phyloP scores from a whole-genome alignment of 1,140 invertebrate species.

The Phocides pigmalion region DNA sequence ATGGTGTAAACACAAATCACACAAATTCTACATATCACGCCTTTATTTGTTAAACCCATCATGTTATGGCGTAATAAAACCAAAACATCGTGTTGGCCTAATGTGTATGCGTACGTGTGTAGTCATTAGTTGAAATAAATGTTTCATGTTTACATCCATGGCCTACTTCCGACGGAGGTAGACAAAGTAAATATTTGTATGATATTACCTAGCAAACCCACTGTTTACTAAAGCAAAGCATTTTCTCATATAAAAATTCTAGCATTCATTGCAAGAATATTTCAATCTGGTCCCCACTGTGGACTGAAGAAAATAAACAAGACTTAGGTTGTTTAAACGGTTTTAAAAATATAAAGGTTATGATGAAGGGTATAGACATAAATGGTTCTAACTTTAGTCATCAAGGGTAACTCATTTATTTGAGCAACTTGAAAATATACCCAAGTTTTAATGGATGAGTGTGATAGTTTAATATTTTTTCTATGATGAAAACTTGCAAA shows the following conservation, averaged over 20 bases:
- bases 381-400: too few species aligned
- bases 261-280: background rate
- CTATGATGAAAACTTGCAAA: too few species aligned
- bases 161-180: conserved; percentile 34
- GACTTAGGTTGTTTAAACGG: too few species aligned
- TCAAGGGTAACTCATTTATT: too few species aligned
- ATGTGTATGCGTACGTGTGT: conserved; percentile 8
- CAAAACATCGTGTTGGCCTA: conserved; percentile 3
- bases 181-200: conserved; percentile 38
- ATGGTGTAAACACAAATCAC: background rate
- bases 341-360: too few species aligned
- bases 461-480: too few species aligned
- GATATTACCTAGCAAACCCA: conserved; percentile 20
- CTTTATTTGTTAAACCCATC: conserved; percentile 12
- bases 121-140: conserved; percentile 42
- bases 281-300: background rate
- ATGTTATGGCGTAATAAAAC: conserved; percentile 12
- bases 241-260: conserved; percentile 12
- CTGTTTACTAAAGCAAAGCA: too few species aligned
- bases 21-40: background rate
- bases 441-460: too few species aligned
- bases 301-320: too few species aligned
- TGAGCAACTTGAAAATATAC: too few species aligned
- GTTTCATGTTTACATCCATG: conserved; percentile 34
- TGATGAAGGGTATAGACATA: too few species aligned